These are phyloP conservation scores for Cyrtorhinus lividipennis DNA, from an alignment of 1,140 invertebrate genomes.

Conservation along the genomic window DNA sequence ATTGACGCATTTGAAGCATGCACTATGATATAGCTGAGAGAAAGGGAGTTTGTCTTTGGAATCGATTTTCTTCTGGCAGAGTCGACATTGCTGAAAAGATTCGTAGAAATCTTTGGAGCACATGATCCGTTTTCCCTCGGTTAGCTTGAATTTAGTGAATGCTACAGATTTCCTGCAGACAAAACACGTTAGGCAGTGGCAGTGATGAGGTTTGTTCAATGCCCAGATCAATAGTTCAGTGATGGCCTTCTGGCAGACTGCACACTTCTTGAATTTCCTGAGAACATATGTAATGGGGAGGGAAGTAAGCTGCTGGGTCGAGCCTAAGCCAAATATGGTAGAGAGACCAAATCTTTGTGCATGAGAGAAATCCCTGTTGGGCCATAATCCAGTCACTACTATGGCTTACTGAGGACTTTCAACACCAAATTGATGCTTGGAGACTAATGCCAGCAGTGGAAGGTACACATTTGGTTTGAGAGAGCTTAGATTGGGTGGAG, in stretches of 20 bases:
- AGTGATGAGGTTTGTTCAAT: not conserved
- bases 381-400: no score
- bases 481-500: no score
- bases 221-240: not conserved
- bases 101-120: conserved; percentile 2
- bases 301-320: no score
- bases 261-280: not conserved
- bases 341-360: no score
- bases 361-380: no score
- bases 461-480: no score
- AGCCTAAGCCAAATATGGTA: no score
- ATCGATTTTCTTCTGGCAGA: not conserved
- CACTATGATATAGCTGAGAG: not conserved
- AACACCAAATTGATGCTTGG: no score
- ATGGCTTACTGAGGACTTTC: no score
- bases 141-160: not conserved
- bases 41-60: not conserved
- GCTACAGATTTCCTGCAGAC: not conserved
- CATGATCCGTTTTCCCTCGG: not conserved
- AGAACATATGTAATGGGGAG: no score
- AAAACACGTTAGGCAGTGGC: not conserved
- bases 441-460: no score
- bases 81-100: not conserved
- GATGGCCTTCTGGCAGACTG: not conserved
- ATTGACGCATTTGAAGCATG: not conserved